Evolutionary conservation across 2,797 vertebrate species (phyloP).

Genomic region (Ficedula albicollis): DNA sequence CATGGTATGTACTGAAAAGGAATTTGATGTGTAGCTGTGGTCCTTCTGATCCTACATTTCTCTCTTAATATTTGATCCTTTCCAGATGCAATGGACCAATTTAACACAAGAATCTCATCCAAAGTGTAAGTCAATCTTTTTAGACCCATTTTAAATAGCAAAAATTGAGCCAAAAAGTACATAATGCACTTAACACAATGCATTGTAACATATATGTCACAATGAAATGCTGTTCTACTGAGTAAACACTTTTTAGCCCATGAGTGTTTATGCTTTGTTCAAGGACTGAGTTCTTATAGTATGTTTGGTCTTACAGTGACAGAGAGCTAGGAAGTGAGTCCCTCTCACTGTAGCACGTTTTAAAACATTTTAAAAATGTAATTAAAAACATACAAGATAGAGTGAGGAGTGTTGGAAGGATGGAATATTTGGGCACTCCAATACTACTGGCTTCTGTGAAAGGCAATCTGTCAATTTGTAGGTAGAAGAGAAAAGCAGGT

Average conservation of each 20-base stretch:
- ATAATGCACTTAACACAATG: not conserved
- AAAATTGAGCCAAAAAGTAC: not conserved
- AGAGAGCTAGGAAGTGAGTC: not conserved
- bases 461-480: not conserved
- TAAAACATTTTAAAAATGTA: not conserved
- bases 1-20: not conserved
- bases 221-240: not conserved
- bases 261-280: accelerated
- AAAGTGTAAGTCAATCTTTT: not conserved
- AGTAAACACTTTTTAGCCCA: accelerated
- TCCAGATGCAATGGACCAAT: not conserved
- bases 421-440: not conserved
- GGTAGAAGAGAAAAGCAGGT: not conserved
- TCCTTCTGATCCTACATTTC: not conserved
- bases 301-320: not conserved
- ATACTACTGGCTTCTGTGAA: not conserved
- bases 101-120: not conserved
- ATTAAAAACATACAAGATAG: not conserved
- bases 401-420: not conserved
- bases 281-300: not conserved
- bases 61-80: not conserved
- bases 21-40: not conserved
- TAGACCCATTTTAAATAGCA: not conserved
- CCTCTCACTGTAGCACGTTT: not conserved
- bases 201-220: too few species aligned